Conservation (phyloP, 2,113 vertebrate species). For the Todiramphus saurophagus region DNA sequence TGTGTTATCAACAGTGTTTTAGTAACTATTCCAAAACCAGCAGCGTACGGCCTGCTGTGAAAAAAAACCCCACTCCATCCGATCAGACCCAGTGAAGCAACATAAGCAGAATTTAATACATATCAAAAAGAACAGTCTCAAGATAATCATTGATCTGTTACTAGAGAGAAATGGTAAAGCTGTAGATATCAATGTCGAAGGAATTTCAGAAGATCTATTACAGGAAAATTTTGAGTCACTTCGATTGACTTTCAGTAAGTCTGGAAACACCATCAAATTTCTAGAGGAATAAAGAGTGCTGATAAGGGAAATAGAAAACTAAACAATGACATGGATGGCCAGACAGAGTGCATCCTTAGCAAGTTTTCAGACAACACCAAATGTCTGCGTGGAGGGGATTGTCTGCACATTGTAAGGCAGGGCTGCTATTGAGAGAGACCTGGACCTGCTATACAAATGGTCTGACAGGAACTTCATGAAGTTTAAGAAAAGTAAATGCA, state of each 20-base stretch:
- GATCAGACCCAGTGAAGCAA: background rate
- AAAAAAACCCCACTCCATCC: background rate
- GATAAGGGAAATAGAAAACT: background rate
- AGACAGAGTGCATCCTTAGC: background rate
- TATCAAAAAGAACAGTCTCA: background rate
- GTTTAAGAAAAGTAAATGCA: background rate
- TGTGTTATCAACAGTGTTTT: background rate
- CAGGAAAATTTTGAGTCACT: background rate
- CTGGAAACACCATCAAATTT: background rate
- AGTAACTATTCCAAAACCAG: background rate
- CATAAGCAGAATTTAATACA: background rate
- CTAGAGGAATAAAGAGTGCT: background rate
- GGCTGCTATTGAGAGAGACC: background rate
- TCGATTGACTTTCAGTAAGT: background rate
- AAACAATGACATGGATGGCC: background rate
- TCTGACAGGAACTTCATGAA: background rate
- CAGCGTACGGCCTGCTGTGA: background rate
- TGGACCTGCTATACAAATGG: background rate
- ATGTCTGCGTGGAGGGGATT: rapidly evolving
- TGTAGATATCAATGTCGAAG: background rate
- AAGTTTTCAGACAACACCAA: background rate
- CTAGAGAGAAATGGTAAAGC: background rate
- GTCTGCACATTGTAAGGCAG: background rate
- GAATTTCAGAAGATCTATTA: background rate
- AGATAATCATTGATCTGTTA: background rate